Base-by-base conservation (phyloP, 2,113 vertebrate species). In the Speoplatyrhinus poulsoni region DNA sequence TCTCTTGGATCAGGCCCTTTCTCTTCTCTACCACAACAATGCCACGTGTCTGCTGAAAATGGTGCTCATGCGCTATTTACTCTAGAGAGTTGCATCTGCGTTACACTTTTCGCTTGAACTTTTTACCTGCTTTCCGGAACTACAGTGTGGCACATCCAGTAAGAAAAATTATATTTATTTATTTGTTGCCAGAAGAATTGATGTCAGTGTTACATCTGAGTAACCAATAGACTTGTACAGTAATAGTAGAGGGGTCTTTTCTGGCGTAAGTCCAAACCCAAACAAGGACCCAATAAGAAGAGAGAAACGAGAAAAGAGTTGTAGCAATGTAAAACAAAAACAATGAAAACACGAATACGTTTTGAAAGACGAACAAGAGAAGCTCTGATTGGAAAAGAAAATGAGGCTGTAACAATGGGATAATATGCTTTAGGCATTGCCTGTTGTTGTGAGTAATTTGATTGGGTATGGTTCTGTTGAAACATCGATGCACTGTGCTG, bases 191-290 rank as follows among this genome's bases (percentile, higher is more conserved):
- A 67, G 80, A 65, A 64, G 62, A 74, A 71, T 81, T 54, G 80
- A 67, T 53, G 76, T 63, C 70, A 66, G 74, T 55, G 59, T 54
- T 65, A 54, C 62, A 57, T 76, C 77, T 79, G 33, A 50, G 46
- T 82, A 81, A 84, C 84, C 81, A 41, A 26, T 17, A 71, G 60
- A 57, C 68, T 68, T 59, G 73, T 54, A 67, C 57, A 70, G 53
- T 26, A 26, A 26, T 49, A 56, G 19, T 26, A 26, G 26, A 26
- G 33, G 60, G 80, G 76, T 60, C 68, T 72, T 46, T 15, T 52
- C 69, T 62, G 66, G 70, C 72, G 55, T 12, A 16, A 70, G 66
- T 79, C 65, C 53, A 71, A 72, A 74, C 53, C 69, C 55, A 80
- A 66, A 72, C 58, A 72, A 69, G 67, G 11, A 48, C 49, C 74